phyloP scores from a whole-genome alignment of 2,888 invertebrate genomes.

The Hoplodrina ambigua region DNA sequence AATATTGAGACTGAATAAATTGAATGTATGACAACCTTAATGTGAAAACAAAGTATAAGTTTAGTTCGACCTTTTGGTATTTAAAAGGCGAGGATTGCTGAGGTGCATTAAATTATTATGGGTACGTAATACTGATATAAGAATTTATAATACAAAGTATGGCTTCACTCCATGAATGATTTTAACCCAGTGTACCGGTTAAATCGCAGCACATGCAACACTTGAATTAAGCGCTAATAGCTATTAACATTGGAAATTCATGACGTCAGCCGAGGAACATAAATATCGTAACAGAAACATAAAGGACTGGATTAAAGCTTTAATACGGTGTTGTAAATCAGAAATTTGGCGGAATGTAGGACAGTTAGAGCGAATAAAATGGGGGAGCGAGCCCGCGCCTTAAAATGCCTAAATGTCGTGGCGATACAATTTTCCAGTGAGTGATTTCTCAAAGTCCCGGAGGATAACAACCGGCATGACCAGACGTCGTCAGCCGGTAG shows the following conservation, averaged over 20 bases:
- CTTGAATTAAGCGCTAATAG: constrained; percentile 26
- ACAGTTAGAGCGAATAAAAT: constrained; percentile 2
- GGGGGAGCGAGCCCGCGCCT: neutral
- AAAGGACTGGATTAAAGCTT: constrained; percentile 15
- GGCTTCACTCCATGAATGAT: constrained; percentile 6
- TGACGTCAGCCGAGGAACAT: constrained; percentile 10
- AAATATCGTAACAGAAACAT: constrained; percentile 17
- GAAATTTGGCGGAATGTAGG: constrained; percentile 19
- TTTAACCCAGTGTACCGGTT: constrained; percentile 4
- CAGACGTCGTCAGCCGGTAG: constrained; percentile 71
- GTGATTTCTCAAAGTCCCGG: constrained; percentile 64
- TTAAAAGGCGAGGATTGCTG: neutral
- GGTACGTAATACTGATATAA: neutral
- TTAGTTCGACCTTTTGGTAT: neutral
- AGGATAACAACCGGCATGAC: constrained; percentile 69
- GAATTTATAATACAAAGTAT: constrained; percentile 5
- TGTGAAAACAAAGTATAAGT: neutral
- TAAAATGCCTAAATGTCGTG: constrained; percentile 27
- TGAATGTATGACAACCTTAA: neutral
- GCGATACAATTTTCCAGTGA: constrained; percentile 72
- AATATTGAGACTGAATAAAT: constrained; percentile 31
- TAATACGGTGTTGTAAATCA: constrained; percentile 34
- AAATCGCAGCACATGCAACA: constrained; percentile 39
- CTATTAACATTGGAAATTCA: constrained; percentile 31
- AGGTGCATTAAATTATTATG: neutral